Evolutionary conservation across 1,140 invertebrate genomes (phyloP), one percentile per base, ranked within the genome.

Genomic region (Wasmannia auropunctata): DNA sequence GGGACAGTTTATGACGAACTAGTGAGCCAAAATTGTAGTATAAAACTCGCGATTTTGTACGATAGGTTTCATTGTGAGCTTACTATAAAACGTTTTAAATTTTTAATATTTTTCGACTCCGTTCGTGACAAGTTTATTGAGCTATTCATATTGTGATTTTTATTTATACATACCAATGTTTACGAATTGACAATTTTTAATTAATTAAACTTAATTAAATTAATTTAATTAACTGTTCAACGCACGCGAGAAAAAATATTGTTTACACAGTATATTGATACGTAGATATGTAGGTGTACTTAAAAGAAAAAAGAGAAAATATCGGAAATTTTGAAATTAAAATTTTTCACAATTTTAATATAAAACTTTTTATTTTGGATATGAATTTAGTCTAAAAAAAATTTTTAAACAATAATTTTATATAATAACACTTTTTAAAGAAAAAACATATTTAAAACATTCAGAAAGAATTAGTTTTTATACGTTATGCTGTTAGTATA

Each of bases 1-100:
- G 8, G 60, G 62, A 28, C 34, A 87, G 60, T 34, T 87, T 46
- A 46, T 80, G 65, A 86, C 74, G n/a, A 72, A 86, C 54, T 80
- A 86, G 56, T 70, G 37, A 75, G 74, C 28, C 70, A 56, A 60
- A 62, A 85, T 75, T 62, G 16, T 77, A 77, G 11, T 22, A 49
- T 14, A 49, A 85, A 77, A 54, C 51, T 63, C 77, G 25, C 22
- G 6, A 16, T 25, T n/a, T n/a, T 76, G 25, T 14, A 34, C 25
- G 10, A 25, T 37, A 19, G 46, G 40, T 49, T 60, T 40, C 5
- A 16, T n/a, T 22, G n/a, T n/a, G 5, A 49, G 14, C 14, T 56
- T 43, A 14, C 19, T 31, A 11, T 22, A 22, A 16, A 56, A 58
- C n/a, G n/a, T n/a, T n/a, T n/a, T n/a, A n/a, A 22, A 49, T 5